Evolutionary conservation across 2,888 invertebrate species (phyloP), one percentile per base, ranked within the genome.

Genomic region (Hedychridium roseum): DNA sequence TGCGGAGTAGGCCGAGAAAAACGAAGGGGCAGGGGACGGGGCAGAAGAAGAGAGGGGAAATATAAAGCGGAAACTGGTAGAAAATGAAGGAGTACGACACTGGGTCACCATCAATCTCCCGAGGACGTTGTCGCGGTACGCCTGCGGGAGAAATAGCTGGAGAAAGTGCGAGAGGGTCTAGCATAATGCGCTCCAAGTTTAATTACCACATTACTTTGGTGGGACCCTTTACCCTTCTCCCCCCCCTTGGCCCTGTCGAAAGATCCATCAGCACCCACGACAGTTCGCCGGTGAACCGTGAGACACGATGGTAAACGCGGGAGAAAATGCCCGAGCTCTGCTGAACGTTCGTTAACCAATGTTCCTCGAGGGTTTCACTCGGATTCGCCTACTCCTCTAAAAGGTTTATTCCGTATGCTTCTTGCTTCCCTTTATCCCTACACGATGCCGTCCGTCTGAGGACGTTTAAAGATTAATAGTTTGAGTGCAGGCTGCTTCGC

Each of bases 151-250:
- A 47, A 46, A 40, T 28, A 37, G 42, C 39, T 36, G 43, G 12
- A 31, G 38, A 39, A 15, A 41, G 50, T 39, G 55, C 21, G 55
- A 49, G 56, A 45, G 43, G 60, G 38, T 52, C 49, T 43, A 50
- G 64, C 65, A 67, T 73, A 74, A 76, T 70, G 68, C 68, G 71
- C 67, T 66, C 70, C 70, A 76, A 76, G 73, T 77, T 77, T 77
- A 76, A 77, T 76, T 76, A 74, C 71, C 72, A 60, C 73, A 66
- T 72, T 74, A 74, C 74, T 72, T 70, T 56, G 59, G 61, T 60
- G 55, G 46, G 55, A 44, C 52, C 50, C 57, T 58, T 56, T 54
- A 64, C 51, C 55, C 58, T 47, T 46, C 49, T 47, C 49, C 45
- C 45, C 43, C 27, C 40, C 43, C 43, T 43, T 44, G n/a, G 49